phyloP scores from a whole-genome alignment of 2,888 invertebrate species.

The Synanthedon andrenaeformis region DNA sequence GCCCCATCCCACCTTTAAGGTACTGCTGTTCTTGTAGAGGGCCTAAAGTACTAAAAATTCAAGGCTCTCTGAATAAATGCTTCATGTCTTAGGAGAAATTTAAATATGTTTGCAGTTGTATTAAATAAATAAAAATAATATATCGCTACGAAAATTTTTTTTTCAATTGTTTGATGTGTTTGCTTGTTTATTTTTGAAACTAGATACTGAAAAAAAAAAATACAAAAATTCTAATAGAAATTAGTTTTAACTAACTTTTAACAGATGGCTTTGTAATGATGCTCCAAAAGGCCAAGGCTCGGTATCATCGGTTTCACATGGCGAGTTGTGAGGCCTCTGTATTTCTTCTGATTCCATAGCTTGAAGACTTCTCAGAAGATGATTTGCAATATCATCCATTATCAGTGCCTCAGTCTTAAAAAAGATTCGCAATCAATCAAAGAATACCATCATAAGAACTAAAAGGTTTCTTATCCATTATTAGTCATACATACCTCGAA shows the following conservation, averaged over 20 bases:
- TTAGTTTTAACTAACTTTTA: constrained; percentile 13
- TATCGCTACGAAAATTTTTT: no score
- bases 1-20: no score
- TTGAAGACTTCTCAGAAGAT: constrained; percentile 36
- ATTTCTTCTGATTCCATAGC: constrained; percentile 13
- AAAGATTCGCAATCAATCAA: background rate
- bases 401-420: constrained; percentile 38
- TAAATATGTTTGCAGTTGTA: no score
- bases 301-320: constrained; percentile 25
- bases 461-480: background rate
- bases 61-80: no score
- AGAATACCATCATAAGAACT: background rate
- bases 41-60: no score
- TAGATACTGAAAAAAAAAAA: no score
- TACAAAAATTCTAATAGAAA: no score
- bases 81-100: no score
- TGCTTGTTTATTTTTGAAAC: no score
- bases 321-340: constrained; percentile 17
- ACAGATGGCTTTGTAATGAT: constrained; percentile 37
- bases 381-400: constrained; percentile 52
- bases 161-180: no score
- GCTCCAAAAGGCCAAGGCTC: constrained; percentile 42
- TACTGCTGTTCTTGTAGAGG: no score
- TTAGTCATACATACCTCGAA: constrained; percentile 26
- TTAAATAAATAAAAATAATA: no score